These are phyloP conservation scores for Stenopsyche tienmushanensis DNA, from an alignment of 1,140 invertebrate genomes.

Conservation along the genomic window DNA sequence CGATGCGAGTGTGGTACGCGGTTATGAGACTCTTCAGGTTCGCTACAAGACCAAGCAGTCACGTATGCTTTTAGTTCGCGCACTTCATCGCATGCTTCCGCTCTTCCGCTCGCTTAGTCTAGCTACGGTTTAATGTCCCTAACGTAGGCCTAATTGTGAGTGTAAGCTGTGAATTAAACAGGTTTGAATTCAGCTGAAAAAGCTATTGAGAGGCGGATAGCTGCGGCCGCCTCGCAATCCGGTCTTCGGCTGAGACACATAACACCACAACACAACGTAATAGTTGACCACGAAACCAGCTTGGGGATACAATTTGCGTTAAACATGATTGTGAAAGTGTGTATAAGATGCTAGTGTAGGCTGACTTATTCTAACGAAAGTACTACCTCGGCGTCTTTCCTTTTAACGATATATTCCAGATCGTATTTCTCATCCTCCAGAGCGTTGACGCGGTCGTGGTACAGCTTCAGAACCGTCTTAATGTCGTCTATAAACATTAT, in stretches of 20 bases:
- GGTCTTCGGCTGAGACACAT: constrained; percentile 27
- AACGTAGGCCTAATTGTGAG: constrained; percentile 20
- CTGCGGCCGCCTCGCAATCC: constrained; percentile 9
- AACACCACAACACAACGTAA: constrained; percentile 29
- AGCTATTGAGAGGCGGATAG: constrained; percentile 24
- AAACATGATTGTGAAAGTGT: constrained; percentile 14
- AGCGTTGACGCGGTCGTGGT: constrained; percentile 82
- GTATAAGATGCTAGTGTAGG: constrained; percentile 23
- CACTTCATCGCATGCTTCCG: constrained; percentile 37
- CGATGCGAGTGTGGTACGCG: constrained; percentile 84
- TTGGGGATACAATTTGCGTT: constrained; percentile 17
- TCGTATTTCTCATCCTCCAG: constrained; percentile 98
- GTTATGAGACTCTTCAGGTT: constrained; percentile 82
- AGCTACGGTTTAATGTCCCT: constrained; percentile 14
- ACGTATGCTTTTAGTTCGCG: constrained; percentile 49
- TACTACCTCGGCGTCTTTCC: constrained; percentile 94
- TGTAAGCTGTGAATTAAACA: constrained; percentile 7
- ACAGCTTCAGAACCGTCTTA: constrained; percentile 79
- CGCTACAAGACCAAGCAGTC: constrained; percentile 63
- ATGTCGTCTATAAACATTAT: constrained; percentile 65
- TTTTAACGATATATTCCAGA: constrained; percentile 95
- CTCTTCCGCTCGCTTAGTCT: constrained; percentile 28
- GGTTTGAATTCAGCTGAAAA: constrained; percentile 9
- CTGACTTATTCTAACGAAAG: constrained; percentile 16
- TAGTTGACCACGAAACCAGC: constrained; percentile 18